A percentile compares a stretch with the other conserved stretches of the same genome.
Evolutionary conservation across 1,140 invertebrate species (phyloP).

Genomic region (Rhagoletis zephyria): DNA sequence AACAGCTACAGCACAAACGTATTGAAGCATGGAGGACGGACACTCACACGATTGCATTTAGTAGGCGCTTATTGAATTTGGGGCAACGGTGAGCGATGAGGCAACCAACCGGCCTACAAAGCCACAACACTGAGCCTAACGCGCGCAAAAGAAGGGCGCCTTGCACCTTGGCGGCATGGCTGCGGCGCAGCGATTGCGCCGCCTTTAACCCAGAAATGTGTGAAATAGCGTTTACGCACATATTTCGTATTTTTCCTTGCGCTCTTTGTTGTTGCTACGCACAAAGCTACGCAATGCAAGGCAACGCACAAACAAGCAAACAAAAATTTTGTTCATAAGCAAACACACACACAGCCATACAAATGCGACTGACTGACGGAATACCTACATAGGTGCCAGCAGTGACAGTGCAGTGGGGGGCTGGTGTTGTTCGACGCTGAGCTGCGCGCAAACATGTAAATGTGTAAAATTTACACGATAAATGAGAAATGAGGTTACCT

Average conservation of each 20-base stretch:
- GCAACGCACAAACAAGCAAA: not conserved
- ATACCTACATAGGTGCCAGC: not conserved
- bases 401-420: not conserved
- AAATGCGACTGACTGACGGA: not conserved
- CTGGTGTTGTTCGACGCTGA: too few species aligned
- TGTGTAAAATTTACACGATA: constrained; percentile 72
- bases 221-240: constrained; percentile 15
- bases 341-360: not conserved
- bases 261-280: constrained; percentile 44
- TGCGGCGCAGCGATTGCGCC: not conserved
- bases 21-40: constrained; percentile 25
- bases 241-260: constrained; percentile 41
- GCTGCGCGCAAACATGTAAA: constrained; percentile 21
- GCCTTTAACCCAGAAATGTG: constrained; percentile 49
- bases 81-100: constrained; percentile 34
- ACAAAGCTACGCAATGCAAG: constrained; percentile 32
- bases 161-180: constrained; percentile 25
- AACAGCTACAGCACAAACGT: not conserved
- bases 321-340: not conserved
- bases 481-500: constrained; percentile 73
- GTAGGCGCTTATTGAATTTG: constrained; percentile 5
- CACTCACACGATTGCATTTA: not conserved
- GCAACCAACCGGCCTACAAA: constrained; percentile 27
- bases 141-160: not conserved
- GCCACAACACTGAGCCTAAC: not conserved